Conservation (phyloP, 2,888 invertebrate species). For the Troides helena region DNA sequence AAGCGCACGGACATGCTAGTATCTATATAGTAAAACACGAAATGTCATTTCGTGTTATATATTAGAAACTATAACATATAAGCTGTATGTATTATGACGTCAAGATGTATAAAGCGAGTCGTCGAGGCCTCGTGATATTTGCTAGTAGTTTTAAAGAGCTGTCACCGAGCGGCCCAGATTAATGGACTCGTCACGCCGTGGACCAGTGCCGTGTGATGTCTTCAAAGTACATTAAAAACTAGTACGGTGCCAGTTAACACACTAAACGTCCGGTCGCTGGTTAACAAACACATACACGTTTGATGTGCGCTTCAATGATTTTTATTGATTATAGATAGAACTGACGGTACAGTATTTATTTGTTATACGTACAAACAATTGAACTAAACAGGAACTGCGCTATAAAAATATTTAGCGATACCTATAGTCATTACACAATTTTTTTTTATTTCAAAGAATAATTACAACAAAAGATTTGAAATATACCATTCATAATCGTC, state of each 20-base stretch:
- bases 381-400: background rate
- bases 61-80: background rate
- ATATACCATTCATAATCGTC: too few relatives aligned
- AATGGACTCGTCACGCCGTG: constrained; percentile 19
- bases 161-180: constrained; percentile 9
- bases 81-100: background rate
- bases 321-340: background rate
- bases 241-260: constrained; percentile 5
- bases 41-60: background rate
- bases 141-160: constrained; percentile 2
- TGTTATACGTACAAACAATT: background rate
- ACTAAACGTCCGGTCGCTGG: background rate
- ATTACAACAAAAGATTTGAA: too few relatives aligned
- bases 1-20: too few relatives aligned
- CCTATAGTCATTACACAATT: too few relatives aligned
- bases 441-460: too few relatives aligned
- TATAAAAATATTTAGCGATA: too few relatives aligned
- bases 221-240: constrained; percentile 15
- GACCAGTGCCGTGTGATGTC: constrained; percentile 10
- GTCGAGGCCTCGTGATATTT: background rate
- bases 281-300: background rate
- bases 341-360: background rate
- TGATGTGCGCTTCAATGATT: constrained; percentile 5
- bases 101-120: background rate
- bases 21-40: too few relatives aligned